Conservation (phyloP, 1,140 invertebrate genomes). For the Atopsyche davidsoni region DNA sequence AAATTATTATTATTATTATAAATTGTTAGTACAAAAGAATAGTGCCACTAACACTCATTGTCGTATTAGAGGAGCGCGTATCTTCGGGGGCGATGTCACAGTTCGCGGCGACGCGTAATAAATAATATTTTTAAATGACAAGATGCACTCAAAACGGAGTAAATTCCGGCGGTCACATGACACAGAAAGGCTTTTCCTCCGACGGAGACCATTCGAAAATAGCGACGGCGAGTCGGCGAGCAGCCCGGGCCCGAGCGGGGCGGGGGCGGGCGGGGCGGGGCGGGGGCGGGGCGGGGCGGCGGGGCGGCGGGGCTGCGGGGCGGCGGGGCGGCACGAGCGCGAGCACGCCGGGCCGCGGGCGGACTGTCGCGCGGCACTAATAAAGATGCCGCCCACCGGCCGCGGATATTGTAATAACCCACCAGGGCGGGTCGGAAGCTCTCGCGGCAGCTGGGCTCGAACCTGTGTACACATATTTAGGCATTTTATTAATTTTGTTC, state of each 20-base stretch:
- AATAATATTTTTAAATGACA: not conserved
- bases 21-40: not conserved
- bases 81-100: not conserved
- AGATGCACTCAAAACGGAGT: constrained; percentile 3
- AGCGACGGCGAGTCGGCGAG: not conserved
- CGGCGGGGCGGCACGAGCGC: not conserved
- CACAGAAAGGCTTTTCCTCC: not conserved
- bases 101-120: not conserved
- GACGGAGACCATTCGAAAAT: constrained; percentile 1
- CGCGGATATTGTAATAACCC: too few species aligned
- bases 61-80: not conserved
- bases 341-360: not conserved
- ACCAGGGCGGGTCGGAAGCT: too few species aligned
- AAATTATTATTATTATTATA: not conserved
- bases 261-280: not conserved
- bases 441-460: too few species aligned
- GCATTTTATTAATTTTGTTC: too few species aligned
- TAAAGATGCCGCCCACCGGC: not conserved
- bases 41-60: constrained; percentile 1
- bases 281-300: too few species aligned
- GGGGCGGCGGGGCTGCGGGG: not conserved
- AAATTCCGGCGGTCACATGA: constrained; percentile 1
- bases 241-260: not conserved
- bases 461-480: too few species aligned
- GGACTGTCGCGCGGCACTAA: too few species aligned